Base-by-base conservation (phyloP, 2,888 invertebrate genomes). In the Pammene aurita region DNA sequence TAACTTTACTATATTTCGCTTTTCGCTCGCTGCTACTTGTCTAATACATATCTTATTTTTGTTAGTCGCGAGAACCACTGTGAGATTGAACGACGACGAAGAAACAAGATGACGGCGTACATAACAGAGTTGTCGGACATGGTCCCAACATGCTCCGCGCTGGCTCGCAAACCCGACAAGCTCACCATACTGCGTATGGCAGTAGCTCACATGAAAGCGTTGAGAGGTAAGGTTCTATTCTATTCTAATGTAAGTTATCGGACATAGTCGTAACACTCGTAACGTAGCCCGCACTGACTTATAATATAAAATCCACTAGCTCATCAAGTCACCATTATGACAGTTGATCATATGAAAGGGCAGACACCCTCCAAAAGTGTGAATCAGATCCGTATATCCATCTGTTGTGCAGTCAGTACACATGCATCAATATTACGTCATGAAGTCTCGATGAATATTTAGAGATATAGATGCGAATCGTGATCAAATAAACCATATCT, bases 61-160 rank as follows among this genome's bases (percentile, higher is more conserved):
- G 77, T 41, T 75, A 95, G 97, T 92, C 97, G 99, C 87, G 99
- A 99, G 94, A 99, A 99, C 89, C 99, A 99, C 93, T 98, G 98
- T 93, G 99, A 99, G 93, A 99, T 99, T 88, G 99, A 99, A 92
- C 95, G 99, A 78, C 95, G 99, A 79, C 94, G 99, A 79, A 95
- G 99, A 79, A 99, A 99, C 94, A 99, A 99, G 96, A 99, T 99
- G 99, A 99, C 99, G 80, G 98, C 99, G 77, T 99, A 99, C 93
- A 99, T 99, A 90, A 99, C 99, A 84, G 99, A 99, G 93, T 94
- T 99, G 80, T 99, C 98, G 77, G 99, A 99, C 93, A 99, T 99
- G 99, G 99, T 99, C 84, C 99, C 99, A 82, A 98, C 99, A 81
- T 99, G 99, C 93, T 98, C 98, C 84, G 98, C 99, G 58, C 94